Conservation (phyloP, 2,113 vertebrate species). For the Aix galericulata region DNA sequence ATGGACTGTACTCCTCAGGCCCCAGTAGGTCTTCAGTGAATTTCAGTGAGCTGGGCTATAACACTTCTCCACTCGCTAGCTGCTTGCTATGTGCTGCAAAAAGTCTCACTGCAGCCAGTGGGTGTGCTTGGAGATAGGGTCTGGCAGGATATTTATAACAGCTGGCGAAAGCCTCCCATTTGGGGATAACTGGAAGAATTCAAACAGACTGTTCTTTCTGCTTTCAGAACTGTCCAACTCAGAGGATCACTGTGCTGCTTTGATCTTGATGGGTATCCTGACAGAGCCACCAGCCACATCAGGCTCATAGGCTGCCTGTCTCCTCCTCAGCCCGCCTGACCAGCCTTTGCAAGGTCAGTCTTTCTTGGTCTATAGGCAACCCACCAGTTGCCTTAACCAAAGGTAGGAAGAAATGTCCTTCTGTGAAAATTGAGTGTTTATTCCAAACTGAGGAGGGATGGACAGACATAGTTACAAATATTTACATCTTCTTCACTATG, state of each 20-base stretch:
- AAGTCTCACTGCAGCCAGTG: background rate
- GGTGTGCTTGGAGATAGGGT: background rate
- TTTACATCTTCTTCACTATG: background rate
- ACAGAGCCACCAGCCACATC: background rate
- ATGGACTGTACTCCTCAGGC: background rate
- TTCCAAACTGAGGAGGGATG: background rate
- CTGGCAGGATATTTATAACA: background rate
- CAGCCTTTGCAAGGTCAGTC: background rate
- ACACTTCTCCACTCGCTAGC: background rate
- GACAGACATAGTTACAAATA: background rate
- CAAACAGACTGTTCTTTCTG: background rate
- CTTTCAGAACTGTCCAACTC: background rate
- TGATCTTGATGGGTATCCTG: background rate
- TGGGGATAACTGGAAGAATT: background rate
- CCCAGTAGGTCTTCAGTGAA: background rate
- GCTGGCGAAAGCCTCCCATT: background rate
- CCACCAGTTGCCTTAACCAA: background rate
- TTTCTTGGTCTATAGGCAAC: background rate
- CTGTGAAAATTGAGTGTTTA: background rate
- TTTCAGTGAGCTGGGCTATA: background rate
- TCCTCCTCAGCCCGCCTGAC: background rate
- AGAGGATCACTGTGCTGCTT: background rate
- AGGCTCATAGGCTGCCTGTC: fast-evolving
- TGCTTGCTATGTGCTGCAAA: background rate
- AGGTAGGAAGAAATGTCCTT: background rate